These are phyloP conservation scores for Brachypalpus laphriformis DNA, from an alignment of 2,888 invertebrate genomes.

Conservation along the genomic window DNA sequence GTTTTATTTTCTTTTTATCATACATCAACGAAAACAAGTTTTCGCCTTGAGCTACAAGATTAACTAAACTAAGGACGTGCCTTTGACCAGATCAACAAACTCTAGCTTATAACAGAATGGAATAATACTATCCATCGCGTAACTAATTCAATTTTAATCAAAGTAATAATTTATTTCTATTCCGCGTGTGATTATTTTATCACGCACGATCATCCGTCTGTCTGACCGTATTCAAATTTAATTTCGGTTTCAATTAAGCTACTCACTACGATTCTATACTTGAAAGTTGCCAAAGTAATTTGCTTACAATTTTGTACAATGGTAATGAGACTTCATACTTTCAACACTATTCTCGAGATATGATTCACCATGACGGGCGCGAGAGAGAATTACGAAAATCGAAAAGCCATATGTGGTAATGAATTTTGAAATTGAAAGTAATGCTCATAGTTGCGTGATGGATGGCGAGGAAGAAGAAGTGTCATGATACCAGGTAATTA, in stretches of 20 bases:
- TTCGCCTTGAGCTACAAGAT: neutral
- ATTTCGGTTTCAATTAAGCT: neutral
- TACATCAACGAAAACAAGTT: neutral
- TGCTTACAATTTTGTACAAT: conserved; percentile 41
- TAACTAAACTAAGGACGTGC: neutral
- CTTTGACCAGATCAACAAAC: neutral
- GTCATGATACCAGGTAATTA: conserved; percentile 28
- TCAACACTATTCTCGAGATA: conserved; percentile 20
- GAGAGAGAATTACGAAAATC: conserved; percentile 43
- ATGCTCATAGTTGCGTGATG: conserved; percentile 50
- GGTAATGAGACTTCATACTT: conserved; percentile 52
- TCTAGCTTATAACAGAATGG: neutral
- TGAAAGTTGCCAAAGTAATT: conserved; percentile 52
- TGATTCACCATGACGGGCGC: conserved; percentile 10
- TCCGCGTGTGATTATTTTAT: neutral
- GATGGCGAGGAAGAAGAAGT: conserved; percentile 17
- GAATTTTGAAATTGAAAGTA: conserved; percentile 57
- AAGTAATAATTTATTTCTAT: conserved; percentile 7
- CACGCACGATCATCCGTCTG: conserved; percentile 6
- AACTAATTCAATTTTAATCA: conserved; percentile 22
- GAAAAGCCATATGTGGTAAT: conserved; percentile 55
- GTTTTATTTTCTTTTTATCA: neutral
- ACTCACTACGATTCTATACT: conserved; percentile 26
- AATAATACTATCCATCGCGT: neutral
- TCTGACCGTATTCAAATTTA: conserved; percentile 21